These are phyloP conservation scores for human (Homo sapiens) DNA, from an alignment of 2,113 vertebrate species.

Conservation along the genomic window GRCh38 chr2:162601501-162602000, in stretches of 20 bases:
- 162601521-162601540: constrained; percentile 33
- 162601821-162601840: neutral
- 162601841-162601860: neutral
- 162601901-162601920: neutral
- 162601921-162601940: neutral
- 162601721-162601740: neutral
- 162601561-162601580: constrained; percentile 28
- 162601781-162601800: neutral
- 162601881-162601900: neutral
- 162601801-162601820: neutral
- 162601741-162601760: neutral
- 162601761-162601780: neutral
- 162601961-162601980: neutral
- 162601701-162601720: neutral
- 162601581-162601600: neutral
- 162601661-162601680: neutral
- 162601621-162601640: constrained; percentile 10
- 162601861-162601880: neutral
- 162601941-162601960: neutral
- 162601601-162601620: neutral
- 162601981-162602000: neutral
- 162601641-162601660: neutral
- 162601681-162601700: neutral
- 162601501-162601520: neutral
- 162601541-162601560: constrained; percentile 5